phyloP scores from a whole-genome alignment of 2,888 invertebrate genomes.

The Strigamia transsilvanica region DNA sequence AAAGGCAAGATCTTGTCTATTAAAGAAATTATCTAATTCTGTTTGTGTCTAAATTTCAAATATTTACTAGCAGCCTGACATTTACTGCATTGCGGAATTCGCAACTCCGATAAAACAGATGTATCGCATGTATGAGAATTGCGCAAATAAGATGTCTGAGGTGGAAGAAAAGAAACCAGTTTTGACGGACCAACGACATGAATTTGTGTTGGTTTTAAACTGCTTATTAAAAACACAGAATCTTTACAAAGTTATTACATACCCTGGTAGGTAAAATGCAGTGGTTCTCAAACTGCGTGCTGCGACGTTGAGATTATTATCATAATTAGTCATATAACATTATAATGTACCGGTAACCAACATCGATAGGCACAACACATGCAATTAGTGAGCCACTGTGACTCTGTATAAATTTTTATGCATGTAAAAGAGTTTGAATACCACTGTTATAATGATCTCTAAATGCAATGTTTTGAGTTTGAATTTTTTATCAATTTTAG shows the following conservation, averaged over 20 bases:
- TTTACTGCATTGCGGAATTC: slow-evolving; percentile 3
- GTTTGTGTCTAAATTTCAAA: not conserved
- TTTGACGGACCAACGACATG: not conserved
- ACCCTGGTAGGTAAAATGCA: not conserved
- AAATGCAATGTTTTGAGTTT: too few relatives aligned
- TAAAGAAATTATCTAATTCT: not conserved
- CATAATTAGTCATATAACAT: too few relatives aligned
- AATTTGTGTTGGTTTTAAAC: not conserved
- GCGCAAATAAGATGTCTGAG: not conserved
- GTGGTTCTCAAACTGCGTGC: too few relatives aligned
- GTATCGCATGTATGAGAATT: not conserved
- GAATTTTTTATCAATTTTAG: too few relatives aligned
- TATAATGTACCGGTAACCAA: too few relatives aligned
- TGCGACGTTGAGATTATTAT: too few relatives aligned
- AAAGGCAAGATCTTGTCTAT: not conserved
- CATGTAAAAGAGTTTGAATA: too few relatives aligned
- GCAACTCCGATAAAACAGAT: not conserved
- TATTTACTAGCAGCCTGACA: not conserved
- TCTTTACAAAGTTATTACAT: not conserved
- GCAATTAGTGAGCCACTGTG: too few relatives aligned
- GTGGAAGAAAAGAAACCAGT: not conserved
- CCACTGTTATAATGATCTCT: too few relatives aligned
- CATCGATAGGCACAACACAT: too few relatives aligned
- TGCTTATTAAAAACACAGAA: not conserved
- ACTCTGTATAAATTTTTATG: too few relatives aligned